These are phyloP conservation scores for Conops quadrifasciatus DNA, from an alignment of 2,888 invertebrate genomes.

Conservation along the genomic window DNA sequence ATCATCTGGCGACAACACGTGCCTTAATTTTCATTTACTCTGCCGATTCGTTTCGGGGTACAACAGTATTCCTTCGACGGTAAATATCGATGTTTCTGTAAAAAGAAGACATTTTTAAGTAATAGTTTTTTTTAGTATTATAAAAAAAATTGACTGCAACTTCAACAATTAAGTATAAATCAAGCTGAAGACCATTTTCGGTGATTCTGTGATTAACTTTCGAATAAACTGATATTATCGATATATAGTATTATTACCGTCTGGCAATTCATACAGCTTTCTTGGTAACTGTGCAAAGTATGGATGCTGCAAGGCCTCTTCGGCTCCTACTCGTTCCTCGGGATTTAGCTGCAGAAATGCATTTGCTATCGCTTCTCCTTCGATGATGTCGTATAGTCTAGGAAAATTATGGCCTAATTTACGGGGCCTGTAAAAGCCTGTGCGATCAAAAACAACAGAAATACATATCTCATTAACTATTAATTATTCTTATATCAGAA, in stretches of 20 bases:
- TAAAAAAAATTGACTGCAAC: neutral
- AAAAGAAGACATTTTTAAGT: neutral
- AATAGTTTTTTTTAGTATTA: constrained; percentile 4
- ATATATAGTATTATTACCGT: constrained; percentile 77
- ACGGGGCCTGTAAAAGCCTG: constrained; percentile 77
- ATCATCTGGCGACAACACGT: constrained; percentile 65
- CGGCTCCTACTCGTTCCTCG: constrained; percentile 84
- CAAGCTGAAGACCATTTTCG: too few relatives aligned
- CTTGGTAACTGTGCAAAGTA: constrained; percentile 93
- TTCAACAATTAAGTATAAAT: constrained; percentile 15
- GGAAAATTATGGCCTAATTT: constrained; percentile 89
- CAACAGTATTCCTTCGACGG: constrained; percentile 89
- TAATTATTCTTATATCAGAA: too few relatives aligned
- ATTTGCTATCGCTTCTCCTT: constrained; percentile 88
- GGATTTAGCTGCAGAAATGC: constrained; percentile 89
- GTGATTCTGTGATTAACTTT: too few relatives aligned
- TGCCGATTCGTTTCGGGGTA: constrained; percentile 76
- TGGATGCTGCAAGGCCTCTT: constrained; percentile 84
- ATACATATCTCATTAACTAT: constrained; percentile 7
- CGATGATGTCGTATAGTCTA: constrained; percentile 86
- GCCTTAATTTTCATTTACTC: constrained; percentile 67
- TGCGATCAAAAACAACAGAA: constrained; percentile 58
- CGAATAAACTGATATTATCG: too few relatives aligned
- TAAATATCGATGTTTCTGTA: constrained; percentile 94
- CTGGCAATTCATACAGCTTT: constrained; percentile 89